Percentiles rank a stretch among this genome's conserved stretches.
Evolutionary conservation across 37 sponge, comb jelly and placozoan species (phyloP).

Genomic region (Eunapius fragilis): DNA sequence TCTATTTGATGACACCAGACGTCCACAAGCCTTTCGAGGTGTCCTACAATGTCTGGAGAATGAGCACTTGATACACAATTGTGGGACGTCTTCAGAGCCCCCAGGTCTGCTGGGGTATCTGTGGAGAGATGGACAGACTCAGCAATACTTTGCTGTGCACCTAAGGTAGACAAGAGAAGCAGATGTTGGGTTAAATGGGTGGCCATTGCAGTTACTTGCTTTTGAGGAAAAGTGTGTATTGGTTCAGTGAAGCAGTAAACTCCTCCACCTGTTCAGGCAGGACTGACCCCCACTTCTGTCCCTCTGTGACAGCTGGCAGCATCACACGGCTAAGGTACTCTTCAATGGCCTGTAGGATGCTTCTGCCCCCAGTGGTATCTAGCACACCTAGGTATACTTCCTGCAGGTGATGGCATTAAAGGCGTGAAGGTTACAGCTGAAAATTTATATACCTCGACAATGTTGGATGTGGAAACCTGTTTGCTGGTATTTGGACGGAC

Average conservation of each 20-base stretch:
- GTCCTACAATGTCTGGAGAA: slow-evolving; percentile 59
- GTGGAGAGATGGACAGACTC: slow-evolving; percentile 68
- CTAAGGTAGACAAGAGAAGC: slow-evolving; percentile 11
- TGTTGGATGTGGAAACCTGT: slow-evolving; percentile 54
- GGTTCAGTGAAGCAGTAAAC: slow-evolving; percentile 51
- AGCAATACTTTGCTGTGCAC: slow-evolving; percentile 74
- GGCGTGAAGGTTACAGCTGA: too few species aligned
- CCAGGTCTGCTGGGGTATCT: slow-evolving; percentile 59
- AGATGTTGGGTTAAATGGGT: background rate
- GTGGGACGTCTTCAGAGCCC: slow-evolving; percentile 39
- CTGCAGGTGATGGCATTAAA: slow-evolving; percentile 10
- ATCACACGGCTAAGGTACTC: slow-evolving; percentile 69
- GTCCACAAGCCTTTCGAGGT: slow-evolving; percentile 72
- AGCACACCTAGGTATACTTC: slow-evolving; percentile 72
- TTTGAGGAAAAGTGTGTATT: slow-evolving; percentile 55
- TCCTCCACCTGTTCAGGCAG: slow-evolving; percentile 26
- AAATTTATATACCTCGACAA: slow-evolving; percentile 52
- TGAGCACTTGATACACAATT: slow-evolving; percentile 62
- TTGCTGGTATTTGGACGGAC: slow-evolving; percentile 62
- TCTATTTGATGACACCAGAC: slow-evolving; percentile 92
- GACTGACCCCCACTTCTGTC: slow-evolving; percentile 63
- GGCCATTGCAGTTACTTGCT: slow-evolving; percentile 18
- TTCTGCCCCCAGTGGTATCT: slow-evolving; percentile 56
- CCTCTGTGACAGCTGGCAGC: slow-evolving; percentile 72
- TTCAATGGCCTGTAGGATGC: slow-evolving; percentile 68